Conservation (phyloP, 2,888 invertebrate species). For the Patella pellucida region DNA sequence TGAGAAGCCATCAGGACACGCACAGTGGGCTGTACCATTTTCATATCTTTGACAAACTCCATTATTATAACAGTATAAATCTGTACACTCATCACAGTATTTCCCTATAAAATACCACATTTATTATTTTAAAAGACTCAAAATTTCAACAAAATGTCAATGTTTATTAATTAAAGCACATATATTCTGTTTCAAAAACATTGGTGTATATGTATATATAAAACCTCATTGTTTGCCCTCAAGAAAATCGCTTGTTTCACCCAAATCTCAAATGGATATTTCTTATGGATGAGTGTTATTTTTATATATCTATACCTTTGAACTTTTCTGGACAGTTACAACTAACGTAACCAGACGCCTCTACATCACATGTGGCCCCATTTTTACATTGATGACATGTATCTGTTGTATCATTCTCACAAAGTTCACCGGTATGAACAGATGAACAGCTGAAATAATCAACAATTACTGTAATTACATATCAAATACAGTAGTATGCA, state of each 20-base stretch:
- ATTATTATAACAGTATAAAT: conserved; percentile 42
- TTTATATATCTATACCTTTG: conserved; percentile 30
- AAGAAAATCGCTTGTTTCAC: no score
- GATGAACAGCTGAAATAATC: conserved; percentile 36
- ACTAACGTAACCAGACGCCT: conserved; percentile 22
- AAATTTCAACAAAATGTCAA: no score
- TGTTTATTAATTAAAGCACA: no score
- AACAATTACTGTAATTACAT: neutral
- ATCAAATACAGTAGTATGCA: no score
- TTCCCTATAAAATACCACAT: conserved; percentile 25
- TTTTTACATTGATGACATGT: conserved; percentile 21
- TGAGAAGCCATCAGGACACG: conserved; percentile 40
- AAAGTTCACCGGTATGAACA: conserved; percentile 31
- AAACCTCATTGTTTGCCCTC: no score
- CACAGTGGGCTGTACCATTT: conserved; percentile 32
- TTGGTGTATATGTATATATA: no score
- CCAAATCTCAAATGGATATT: no score
- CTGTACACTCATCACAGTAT: conserved; percentile 46
- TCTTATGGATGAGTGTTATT: no score
- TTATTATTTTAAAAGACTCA: no score
- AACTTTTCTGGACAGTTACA: conserved; percentile 42
- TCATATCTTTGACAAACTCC: conserved; percentile 42
- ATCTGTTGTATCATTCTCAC: conserved; percentile 27
- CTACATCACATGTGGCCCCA: conserved; percentile 27
- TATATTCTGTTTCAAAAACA: no score